Conservation (phyloP, 2,888 invertebrate species). For the Cephalotes varians region DNA sequence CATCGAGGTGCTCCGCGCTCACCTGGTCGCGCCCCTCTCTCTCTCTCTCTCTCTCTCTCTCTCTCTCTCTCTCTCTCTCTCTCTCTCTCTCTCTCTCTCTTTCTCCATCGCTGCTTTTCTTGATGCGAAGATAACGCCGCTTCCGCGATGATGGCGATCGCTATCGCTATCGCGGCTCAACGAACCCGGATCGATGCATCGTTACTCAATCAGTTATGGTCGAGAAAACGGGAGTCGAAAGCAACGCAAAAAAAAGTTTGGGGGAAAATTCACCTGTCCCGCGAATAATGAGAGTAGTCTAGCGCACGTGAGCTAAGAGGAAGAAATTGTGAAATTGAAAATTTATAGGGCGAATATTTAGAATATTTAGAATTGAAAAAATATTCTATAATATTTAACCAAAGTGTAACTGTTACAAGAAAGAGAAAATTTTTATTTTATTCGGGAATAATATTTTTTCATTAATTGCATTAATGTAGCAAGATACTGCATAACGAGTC, state of each 20-base stretch:
- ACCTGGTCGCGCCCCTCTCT: constrained; percentile 58
- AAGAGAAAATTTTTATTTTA: not conserved
- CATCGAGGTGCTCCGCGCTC: constrained; percentile 67
- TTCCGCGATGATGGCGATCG: constrained; percentile 68
- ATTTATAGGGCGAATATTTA: not conserved
- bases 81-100: too few relatives aligned
- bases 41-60: too few relatives aligned
- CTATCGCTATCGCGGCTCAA: constrained; percentile 60
- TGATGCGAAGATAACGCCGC: constrained; percentile 62
- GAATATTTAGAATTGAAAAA: not conserved
- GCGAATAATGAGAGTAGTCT: not conserved
- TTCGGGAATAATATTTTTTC: not conserved
- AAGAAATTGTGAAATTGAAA: not conserved
- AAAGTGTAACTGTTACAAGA: not conserved
- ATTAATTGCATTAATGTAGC: not conserved
- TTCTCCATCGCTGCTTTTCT: constrained; percentile 58
- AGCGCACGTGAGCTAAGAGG: not conserved
- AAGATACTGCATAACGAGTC: not conserved
- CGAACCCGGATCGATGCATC: constrained; percentile 61
- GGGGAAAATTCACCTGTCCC: not conserved
- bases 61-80: too few relatives aligned
- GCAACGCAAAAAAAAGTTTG: not conserved
- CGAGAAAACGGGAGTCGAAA: constrained; percentile 42
- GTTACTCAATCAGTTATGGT: constrained; percentile 71
- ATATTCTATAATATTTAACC: not conserved